Base-by-base conservation (phyloP, 2,888 invertebrate species). In the Amaurobius ferox region DNA sequence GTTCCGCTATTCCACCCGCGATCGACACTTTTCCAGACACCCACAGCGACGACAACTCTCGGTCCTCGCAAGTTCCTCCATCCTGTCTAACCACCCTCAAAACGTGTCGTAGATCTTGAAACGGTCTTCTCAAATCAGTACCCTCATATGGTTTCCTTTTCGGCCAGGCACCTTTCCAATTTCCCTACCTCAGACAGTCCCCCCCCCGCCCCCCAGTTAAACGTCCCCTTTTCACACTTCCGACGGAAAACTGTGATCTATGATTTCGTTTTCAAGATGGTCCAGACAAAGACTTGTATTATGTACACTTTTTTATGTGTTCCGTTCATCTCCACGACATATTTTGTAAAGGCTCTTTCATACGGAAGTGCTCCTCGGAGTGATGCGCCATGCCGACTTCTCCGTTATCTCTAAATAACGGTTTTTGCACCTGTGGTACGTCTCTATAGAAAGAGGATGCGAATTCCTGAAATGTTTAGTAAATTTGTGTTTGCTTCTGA, bases 71-170 rank as follows among this genome's bases (percentile, higher is more conserved):
- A n/a, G 44, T 2, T 44, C 16, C 16, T 16, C n/a, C 44, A n/a
- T 44, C 16, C 44, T 44, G 44, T 44, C 44, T 44, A 3, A 5
- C 44, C 44, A 44, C 44, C 44, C 16, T 16, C 44, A 44, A 44
- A 44, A 44, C 44, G 6, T 44, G n/a, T n/a, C n/a, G n/a, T n/a
- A n/a, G n/a, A n/a, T n/a, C n/a, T n/a, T n/a, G n/a, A n/a, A n/a
- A n/a, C n/a, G n/a, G n/a, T 44, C 44, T 44, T 44, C n/a, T 44
- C 44, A n/a, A 44, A 44, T 44, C 44, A 44, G 7, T 44, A 44
- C 44, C 44, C 44, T 44, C 44, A 44, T 44, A 44, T 44, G 2
- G n/a, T 44, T 44, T 44, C 44, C 44, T 44, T 44, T n/a, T 13
- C n/a, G 6, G 44, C 44, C 2, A 44, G 16, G 16, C n/a, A 5